These are phyloP conservation scores for Heliconius ismenius DNA, from an alignment of 2,888 invertebrate species.

Conservation along the genomic window DNA sequence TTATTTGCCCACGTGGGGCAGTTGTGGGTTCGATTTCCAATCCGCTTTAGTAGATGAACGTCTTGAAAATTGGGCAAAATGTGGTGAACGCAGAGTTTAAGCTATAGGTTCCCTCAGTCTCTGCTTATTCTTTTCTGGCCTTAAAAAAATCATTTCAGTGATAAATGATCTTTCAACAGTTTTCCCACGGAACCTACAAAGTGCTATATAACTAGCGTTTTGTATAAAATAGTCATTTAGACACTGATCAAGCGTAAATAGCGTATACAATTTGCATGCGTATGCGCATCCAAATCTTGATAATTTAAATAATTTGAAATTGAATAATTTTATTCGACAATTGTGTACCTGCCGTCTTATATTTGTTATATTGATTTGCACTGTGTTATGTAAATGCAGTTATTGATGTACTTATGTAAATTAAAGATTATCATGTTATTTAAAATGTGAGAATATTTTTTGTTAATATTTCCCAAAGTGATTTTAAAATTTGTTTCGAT, in stretches of 20 bases:
- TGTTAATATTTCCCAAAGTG: slow-evolving; percentile 45
- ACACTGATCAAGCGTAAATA: slow-evolving; percentile 69
- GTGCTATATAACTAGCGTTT: slow-evolving; percentile 58
- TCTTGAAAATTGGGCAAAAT: too few relatives aligned
- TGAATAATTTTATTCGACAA: slow-evolving; percentile 52
- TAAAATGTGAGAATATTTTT: slow-evolving; percentile 48
- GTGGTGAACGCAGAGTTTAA: too few relatives aligned
- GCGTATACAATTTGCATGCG: slow-evolving; percentile 69
- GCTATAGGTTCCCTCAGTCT: too few relatives aligned
- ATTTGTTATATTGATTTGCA: slow-evolving; percentile 24
- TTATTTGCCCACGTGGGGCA: not conserved
- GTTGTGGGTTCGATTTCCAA: not conserved
- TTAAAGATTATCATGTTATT: slow-evolving; percentile 43
- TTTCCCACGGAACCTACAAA: slow-evolving; percentile 46
- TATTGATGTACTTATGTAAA: slow-evolving; percentile 49
- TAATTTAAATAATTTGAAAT: slow-evolving; percentile 75
- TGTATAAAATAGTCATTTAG: slow-evolving; percentile 77
- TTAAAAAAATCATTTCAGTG: not conserved
- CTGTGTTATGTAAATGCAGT: slow-evolving; percentile 44
- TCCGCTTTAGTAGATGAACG: too few relatives aligned
- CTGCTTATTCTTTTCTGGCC: too few relatives aligned
- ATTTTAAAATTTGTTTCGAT: not conserved
- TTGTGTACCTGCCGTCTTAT: slow-evolving; percentile 11
- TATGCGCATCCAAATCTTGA: slow-evolving; percentile 51
- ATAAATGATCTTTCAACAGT: not conserved